phyloP scores from a whole-genome alignment of 2,888 invertebrate species.

The Phengaris arion region DNA sequence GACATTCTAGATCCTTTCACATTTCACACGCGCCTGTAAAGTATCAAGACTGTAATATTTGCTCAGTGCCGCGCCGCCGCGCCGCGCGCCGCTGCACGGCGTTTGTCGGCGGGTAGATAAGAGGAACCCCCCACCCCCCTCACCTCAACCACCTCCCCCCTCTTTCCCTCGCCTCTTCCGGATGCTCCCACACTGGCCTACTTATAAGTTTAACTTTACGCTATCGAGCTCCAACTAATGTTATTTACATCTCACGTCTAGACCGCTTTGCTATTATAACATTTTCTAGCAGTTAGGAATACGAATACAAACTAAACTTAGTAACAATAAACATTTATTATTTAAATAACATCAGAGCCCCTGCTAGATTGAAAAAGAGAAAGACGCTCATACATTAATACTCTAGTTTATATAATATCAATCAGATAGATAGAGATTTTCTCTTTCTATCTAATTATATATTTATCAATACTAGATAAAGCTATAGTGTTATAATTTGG shows the following conservation, averaged over 20 bases:
- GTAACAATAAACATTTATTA: not conserved
- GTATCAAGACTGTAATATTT: slow-evolving; percentile 36
- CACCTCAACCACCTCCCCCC: not conserved
- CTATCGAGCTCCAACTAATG: slow-evolving; percentile 16
- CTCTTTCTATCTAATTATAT: no score
- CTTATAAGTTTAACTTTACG: slow-evolving; percentile 51
- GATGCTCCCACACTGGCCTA: slow-evolving; percentile 64
- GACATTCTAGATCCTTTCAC: not conserved
- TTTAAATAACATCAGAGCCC: not conserved
- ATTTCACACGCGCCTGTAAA: slow-evolving; percentile 29
- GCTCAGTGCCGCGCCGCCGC: slow-evolving; percentile 15
- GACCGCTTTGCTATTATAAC: slow-evolving; percentile 16
- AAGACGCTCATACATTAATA: no score
- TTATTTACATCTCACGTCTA: slow-evolving; percentile 36
- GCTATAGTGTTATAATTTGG: no score
- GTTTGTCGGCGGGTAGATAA: slow-evolving; percentile 45
- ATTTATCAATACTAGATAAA: no score
- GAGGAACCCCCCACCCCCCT: slow-evolving; percentile 37
- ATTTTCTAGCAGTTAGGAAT: not conserved
- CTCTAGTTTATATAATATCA: no score
- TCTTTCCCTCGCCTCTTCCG: slow-evolving; percentile 45
- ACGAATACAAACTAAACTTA: not conserved
- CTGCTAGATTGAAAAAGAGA: no score
- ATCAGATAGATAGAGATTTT: no score
- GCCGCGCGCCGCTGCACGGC: not conserved